Percentiles rank a stretch among this genome's conserved stretches.
phyloP scores from a whole-genome alignment of 2,113 vertebrate genomes.

The Sinocyclocheilus grahami region DNA sequence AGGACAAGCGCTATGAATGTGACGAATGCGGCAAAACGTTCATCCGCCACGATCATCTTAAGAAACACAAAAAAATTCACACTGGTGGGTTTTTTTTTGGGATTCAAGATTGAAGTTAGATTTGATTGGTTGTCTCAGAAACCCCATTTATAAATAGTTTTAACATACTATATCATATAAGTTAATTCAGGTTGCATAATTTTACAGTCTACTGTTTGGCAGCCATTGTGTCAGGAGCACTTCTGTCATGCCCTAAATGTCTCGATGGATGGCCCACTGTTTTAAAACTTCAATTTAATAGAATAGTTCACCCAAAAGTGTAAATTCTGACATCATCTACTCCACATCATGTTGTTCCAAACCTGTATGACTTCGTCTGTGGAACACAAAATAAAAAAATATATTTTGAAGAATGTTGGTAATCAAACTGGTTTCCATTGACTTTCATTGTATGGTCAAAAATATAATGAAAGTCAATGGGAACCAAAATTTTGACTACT shows the following conservation, averaged over 20 bases:
- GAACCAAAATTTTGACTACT: background rate
- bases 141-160: too few relatives aligned
- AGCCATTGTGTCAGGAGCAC: background rate
- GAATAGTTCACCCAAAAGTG: background rate
- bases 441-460: background rate
- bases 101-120: too few relatives aligned
- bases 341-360: background rate
- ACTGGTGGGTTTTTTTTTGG: constrained; percentile 77
- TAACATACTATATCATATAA: background rate
- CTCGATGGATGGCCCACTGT: background rate
- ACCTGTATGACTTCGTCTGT: background rate
- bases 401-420: background rate
- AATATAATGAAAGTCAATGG: background rate
- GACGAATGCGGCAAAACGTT: constrained; percentile 98
- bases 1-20: constrained; percentile 97
- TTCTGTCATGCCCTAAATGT: background rate
- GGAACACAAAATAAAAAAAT: background rate
- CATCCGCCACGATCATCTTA: constrained; percentile 96
- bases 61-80: constrained; percentile 98
- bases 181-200: background rate
- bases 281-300: background rate
- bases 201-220: background rate
- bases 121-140: too few relatives aligned
- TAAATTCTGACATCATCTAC: background rate
- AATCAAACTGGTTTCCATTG: too few relatives aligned